Percentiles rank a stretch among this genome's conserved stretches.
phyloP scores from a whole-genome alignment of 2,797 vertebrate genomes.

The Molossus molossus region DNA sequence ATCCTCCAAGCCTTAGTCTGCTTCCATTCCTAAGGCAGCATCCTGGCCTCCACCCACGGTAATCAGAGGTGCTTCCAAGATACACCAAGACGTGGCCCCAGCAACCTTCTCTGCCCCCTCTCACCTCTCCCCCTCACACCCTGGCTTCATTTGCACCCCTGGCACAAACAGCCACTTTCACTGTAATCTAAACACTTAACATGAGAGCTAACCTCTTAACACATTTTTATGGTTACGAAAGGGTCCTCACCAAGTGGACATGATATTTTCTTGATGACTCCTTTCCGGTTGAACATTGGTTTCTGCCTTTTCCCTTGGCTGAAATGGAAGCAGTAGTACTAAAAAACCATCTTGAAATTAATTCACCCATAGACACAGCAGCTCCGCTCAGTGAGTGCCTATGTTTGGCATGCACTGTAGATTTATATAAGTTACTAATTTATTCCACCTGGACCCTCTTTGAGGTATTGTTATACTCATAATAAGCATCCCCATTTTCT shows the following conservation, averaged over 20 bases:
- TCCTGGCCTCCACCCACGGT: background rate
- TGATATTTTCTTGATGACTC: background rate
- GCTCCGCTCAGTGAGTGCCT: background rate
- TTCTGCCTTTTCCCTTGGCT: background rate
- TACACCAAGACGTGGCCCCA: background rate
- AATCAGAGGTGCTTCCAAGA: background rate
- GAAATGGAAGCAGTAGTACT: background rate
- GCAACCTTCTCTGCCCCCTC: background rate
- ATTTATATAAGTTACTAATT: background rate
- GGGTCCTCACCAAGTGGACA: background rate
- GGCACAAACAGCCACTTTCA: background rate
- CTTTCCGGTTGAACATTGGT: background rate
- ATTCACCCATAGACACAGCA: background rate
- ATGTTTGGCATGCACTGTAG: fast-evolving
- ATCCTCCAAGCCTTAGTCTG: background rate
- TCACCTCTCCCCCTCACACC: background rate
- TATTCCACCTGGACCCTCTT: background rate
- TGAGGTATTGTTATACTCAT: background rate
- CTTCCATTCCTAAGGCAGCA: background rate
- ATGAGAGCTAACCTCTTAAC: background rate
- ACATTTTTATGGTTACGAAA: too few relatives aligned
- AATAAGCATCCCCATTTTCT: background rate
- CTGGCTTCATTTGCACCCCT: background rate
- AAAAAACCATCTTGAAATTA: background rate
- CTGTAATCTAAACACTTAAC: background rate